Base-by-base conservation (phyloP, 2,113 vertebrate species). In the Tricholaema leucomelas region DNA sequence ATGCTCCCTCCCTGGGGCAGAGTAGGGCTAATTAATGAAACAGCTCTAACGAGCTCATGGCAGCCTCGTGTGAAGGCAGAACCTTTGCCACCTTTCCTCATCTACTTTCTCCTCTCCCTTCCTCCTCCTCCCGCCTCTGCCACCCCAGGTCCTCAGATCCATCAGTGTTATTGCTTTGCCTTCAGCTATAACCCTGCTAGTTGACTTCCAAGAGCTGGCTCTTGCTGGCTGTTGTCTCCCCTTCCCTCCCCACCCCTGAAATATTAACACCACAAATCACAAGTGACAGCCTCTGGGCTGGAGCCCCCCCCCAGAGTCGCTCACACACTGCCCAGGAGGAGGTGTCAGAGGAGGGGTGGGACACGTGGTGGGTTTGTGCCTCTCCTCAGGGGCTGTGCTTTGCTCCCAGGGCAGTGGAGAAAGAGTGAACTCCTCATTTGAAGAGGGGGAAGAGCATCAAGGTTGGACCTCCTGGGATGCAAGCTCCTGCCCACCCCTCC, bases 211-310 rank as follows among this genome's bases (percentile, higher is more conserved):
- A 6, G 92, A 66, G 87, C 94, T 71, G 82, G 20, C 65, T 70
- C 73, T 71, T 70, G 70, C 69, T 4, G 24, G 66, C 52, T 6
- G 0, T 48, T 42, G 84, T 91, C 76, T n/a, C 81, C 87, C 72
- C n/a, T n/a, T 10, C 5, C 5, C 56, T 44, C 48, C 69, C 66
- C 60, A 77, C 56, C 70, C 55, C 33, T 76, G 89, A 87, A 94
- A 94, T 91, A 94, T 77, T 92, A 92, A 94, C 42, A 0, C 89
- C 70, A 86, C 79, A 91, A 91, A 88, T 93, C 92, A 93, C 40
- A 13, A 16, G 48, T 5, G 91, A 88, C 77, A 35, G 81, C 59
- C 8, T 16, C 65, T 8, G 9, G 23, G 87, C 84, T 54, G 64
- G 50, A 54, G n/a, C 40, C 77, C 36, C 35, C 7, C 23, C 23